Percentiles rank a stretch among this genome's conserved stretches.
Conservation (phyloP, 2,113 vertebrate genomes). For the Poecilia latipinna region DNA sequence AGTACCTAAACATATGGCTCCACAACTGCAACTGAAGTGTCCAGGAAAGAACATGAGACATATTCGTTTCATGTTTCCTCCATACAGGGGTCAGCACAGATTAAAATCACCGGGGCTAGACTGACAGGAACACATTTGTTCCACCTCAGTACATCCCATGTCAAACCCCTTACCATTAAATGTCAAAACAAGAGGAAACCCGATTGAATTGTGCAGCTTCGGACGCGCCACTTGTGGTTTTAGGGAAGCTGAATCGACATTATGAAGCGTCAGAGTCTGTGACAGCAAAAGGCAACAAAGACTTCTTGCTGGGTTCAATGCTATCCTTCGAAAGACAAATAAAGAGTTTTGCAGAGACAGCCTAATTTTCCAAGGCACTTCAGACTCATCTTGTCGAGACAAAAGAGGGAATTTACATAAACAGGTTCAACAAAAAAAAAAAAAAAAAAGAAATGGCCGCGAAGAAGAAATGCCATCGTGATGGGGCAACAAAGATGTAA, state of each 20-base stretch:
- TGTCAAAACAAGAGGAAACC: slow-evolving; percentile 43
- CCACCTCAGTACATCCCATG: slow-evolving; percentile 28
- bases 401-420: background rate
- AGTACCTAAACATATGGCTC: background rate
- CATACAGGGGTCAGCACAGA: background rate
- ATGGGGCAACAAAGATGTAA: too few relatives aligned
- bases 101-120: background rate
- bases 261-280: slow-evolving; percentile 58
- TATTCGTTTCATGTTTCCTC: background rate
- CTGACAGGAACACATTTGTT: slow-evolving; percentile 33
- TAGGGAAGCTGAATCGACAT: slow-evolving; percentile 66
- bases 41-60: background rate
- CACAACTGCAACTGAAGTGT: background rate
- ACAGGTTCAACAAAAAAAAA: background rate
- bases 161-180: slow-evolving; percentile 31
- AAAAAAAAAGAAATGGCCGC: background rate
- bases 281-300: slow-evolving; percentile 55
- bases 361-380: slow-evolving; percentile 5
- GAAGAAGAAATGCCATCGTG: too few relatives aligned
- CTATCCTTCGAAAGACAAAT: slow-evolving; percentile 52
- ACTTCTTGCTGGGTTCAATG: slow-evolving; percentile 47
- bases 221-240: slow-evolving; percentile 46
- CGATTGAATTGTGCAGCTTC: slow-evolving; percentile 62
- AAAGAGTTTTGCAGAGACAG: slow-evolving; percentile 29
- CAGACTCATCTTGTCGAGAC: slow-evolving; percentile 3